Evolutionary conservation across 2,113 vertebrate genomes (phyloP), one percentile per base, ranked within the genome.

Genomic region (Myrmecophaga tridactyla): DNA sequence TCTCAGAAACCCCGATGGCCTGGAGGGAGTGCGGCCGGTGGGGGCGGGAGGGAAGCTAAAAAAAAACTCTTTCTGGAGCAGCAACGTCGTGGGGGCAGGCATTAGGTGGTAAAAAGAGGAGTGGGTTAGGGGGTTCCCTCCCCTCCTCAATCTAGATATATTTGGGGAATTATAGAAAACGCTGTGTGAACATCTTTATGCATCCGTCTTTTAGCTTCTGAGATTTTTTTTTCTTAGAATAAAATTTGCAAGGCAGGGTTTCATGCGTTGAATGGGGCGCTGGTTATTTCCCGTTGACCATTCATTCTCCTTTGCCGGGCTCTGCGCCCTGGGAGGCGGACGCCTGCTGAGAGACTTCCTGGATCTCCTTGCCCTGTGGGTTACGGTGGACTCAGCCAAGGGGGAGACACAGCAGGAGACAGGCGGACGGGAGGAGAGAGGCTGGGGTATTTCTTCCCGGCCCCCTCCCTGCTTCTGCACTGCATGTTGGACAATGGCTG

Each of bases 31-130:
- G n/a, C n/a, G n/a, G n/a, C n/a, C n/a, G n/a, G n/a, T n/a, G n/a
- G n/a, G n/a, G n/a, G n/a, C n/a, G 0, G 0, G 0, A 9, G 7
- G 36, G 11, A 15, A 43, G 53, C 0, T n/a, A n/a, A 20, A 36
- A 5, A 10, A 4, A 53, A 20, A 4, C 34, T 53, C 87, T 63
- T 83, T 60, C 36, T 36, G 63, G 56, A 73, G 91, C 83, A 81
- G 69, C 63, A 62, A 6, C 34, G 13, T 43, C 39, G 23, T 5
- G 62, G 72, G 51, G 7, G 21, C 4, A 48, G 17, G 53, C 25
- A 10, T 62, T 39, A 6, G 31, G 14, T 86, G 60, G 17, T 18
- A 27, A 31, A 14, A 84, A 72, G 39, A 72, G 62, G 53, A 17
- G 51, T 43, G 20, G 31, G 60, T 65, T 81, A 46, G 31, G 88